Evolutionary conservation across 2,888 invertebrate genomes (phyloP), one percentile per base, ranked within the genome.

Genomic region (Rapana venosa): DNA sequence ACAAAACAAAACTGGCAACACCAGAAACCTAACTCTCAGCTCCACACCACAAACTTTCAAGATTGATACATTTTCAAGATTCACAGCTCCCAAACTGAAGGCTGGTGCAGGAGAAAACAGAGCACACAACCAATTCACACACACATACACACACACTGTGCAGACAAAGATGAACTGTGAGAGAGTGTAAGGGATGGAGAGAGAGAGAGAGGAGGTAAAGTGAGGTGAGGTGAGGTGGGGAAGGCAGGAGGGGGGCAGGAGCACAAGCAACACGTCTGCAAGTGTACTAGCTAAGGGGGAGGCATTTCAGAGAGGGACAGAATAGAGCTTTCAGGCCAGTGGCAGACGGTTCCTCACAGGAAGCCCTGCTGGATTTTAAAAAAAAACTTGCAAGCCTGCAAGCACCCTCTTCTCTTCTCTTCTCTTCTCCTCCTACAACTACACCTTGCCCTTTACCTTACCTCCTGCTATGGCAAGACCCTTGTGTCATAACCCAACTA

Each of bases 281-380:
- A 35, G 17, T 32, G 20, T 32, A 32, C n/a, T 74, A n/a, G n/a
- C 74, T n/a, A n/a, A 8, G n/a, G 17, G 74, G 8, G 26, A 74
- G 74, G 74, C 30, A n/a, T 74, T 74, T 26, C 11, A 26, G 26
- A n/a, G n/a, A 22, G n/a, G 61, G 20, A 74, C 26, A 30, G 74
- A n/a, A 74, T 11, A 74, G n/a, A 26, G n/a, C 74, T 74, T 74
- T 74, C 74, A 5, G 74, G 74, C n/a, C 74, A 74, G 74, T 74
- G n/a, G 74, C 74, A 74, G 74, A 74, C 74, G 74, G n/a, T 74
- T 74, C 74, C n/a, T 74, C n/a, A n/a, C 74, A 74, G 74, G 74
- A 74, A 74, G 74, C 74, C 8, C 74, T 22, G n/a, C n/a, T 61
- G 61, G 20, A 61, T 15, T 74, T 74, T 66, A 22, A n/a, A n/a